Evolutionary conservation across 1,140 invertebrate species (phyloP).

Genomic region (Drosophila melanogaster): DNA sequence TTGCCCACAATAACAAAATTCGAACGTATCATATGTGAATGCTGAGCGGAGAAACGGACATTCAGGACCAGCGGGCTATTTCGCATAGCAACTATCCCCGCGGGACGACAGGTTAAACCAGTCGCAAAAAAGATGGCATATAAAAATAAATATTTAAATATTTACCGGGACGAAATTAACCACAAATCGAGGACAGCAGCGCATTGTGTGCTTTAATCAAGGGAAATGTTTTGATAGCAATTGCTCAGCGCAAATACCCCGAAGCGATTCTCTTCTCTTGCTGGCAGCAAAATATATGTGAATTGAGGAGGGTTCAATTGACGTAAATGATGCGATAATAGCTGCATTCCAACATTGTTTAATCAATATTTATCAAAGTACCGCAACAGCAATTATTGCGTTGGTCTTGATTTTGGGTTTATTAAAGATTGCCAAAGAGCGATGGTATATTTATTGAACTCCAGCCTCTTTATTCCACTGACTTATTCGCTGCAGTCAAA

Average conservation of each 20-base stretch:
- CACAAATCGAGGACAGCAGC: slow-evolving; percentile 20
- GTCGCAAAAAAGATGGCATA: slow-evolving; percentile 19
- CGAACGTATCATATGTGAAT: slow-evolving; percentile 9
- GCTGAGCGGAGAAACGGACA: not conserved
- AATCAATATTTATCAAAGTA: not conserved
- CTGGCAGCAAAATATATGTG: not conserved
- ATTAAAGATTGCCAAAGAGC: too few relatives aligned
- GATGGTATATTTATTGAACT: slow-evolving; percentile 4
- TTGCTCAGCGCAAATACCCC: slow-evolving; percentile 2
- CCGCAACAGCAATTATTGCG: not conserved
- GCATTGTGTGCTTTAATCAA: slow-evolving; percentile 15
- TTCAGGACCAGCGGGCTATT: not conserved
- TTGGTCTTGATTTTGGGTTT: not conserved
- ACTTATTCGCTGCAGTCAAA: slow-evolving; percentile 22
- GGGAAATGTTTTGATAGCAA: slow-evolving; percentile 14
- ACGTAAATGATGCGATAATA: not conserved
- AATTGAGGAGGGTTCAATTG: not conserved
- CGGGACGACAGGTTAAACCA: slow-evolving; percentile 39
- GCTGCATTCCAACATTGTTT: not conserved
- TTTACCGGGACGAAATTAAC: slow-evolving; percentile 18
- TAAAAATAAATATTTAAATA: slow-evolving; percentile 22
- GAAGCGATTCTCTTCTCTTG: not conserved
- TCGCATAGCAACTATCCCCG: slow-evolving; percentile 14
- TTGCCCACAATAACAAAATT: slow-evolving; percentile 39
- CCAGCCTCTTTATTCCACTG: not conserved